phyloP scores from a whole-genome alignment of 2,797 vertebrate genomes.

The Garrulus glandarius region DNA sequence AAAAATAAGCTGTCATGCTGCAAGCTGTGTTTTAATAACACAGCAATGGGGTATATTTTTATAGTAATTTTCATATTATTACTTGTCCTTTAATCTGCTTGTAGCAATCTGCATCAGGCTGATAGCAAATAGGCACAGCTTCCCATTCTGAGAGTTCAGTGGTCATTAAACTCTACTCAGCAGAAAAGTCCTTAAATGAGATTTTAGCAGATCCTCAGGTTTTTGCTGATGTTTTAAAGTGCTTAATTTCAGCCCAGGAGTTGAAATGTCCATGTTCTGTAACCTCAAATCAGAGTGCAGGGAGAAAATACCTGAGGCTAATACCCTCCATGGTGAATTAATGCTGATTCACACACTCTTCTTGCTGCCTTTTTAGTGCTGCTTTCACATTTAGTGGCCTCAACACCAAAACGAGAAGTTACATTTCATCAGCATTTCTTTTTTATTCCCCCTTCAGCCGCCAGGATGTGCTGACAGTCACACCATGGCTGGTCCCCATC shows the following conservation, averaged over 20 bases:
- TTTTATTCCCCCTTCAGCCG: constrained; percentile 3
- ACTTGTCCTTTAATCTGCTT: background rate
- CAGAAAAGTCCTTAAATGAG: background rate
- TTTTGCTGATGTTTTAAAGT: background rate
- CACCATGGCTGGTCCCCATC: constrained; percentile 73
- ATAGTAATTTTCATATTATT: background rate
- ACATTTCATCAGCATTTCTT: background rate
- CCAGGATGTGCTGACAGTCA: constrained; percentile 64
- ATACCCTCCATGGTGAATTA: background rate
- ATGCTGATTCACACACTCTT: background rate
- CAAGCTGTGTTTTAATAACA: constrained; percentile 36
- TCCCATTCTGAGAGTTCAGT: background rate
- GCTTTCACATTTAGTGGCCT: background rate
- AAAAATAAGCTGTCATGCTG: background rate
- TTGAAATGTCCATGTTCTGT: background rate
- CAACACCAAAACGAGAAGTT: background rate
- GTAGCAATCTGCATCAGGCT: background rate
- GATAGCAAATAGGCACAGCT: background rate
- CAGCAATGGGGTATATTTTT: background rate
- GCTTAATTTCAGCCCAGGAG: background rate
- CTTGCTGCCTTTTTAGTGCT: background rate
- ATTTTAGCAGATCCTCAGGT: background rate
- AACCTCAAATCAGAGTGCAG: background rate
- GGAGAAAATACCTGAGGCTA: background rate
- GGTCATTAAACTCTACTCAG: background rate